These are phyloP conservation scores for Hemiscyllium ocellatum DNA, from an alignment of 2,113 vertebrate species.

Conservation along the genomic window DNA sequence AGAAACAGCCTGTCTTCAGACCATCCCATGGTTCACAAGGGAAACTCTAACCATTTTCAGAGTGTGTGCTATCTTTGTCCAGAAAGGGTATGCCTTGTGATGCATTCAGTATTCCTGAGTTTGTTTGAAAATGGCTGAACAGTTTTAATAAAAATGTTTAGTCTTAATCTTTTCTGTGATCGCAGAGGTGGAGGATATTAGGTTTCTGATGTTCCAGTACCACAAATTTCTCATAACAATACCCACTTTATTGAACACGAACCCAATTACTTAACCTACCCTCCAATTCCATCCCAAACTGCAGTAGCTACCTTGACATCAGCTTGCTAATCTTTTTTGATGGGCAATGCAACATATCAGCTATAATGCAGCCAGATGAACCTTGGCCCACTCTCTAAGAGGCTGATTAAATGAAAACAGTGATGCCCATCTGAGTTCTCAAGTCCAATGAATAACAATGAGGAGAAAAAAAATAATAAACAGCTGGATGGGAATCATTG, in stretches of 20 bases:
- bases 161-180: constrained; percentile 58
- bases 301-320: constrained; percentile 65
- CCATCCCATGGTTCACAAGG: neutral
- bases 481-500: neutral
- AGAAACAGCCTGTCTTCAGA: neutral
- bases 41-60: neutral
- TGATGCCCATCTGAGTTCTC: constrained; percentile 71
- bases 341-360: constrained; percentile 59
- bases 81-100: neutral
- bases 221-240: constrained; percentile 65
- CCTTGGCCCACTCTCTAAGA: constrained; percentile 63
- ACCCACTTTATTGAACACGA: constrained; percentile 82
- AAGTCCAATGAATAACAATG: constrained; percentile 82
- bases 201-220: constrained; percentile 59
- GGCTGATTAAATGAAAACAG: constrained; percentile 82
- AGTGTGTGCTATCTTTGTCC: neutral
- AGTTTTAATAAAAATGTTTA: constrained; percentile 64
- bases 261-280: constrained; percentile 90
- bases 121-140: constrained; percentile 48
- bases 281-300: constrained; percentile 71
- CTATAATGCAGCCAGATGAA: constrained; percentile 60
- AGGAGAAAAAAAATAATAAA: constrained; percentile 48
- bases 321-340: constrained; percentile 83
- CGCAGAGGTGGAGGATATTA: constrained; percentile 64
- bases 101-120: neutral